Base-by-base conservation (phyloP, 2,797 vertebrate genomes). In the Tinamus major region DNA sequence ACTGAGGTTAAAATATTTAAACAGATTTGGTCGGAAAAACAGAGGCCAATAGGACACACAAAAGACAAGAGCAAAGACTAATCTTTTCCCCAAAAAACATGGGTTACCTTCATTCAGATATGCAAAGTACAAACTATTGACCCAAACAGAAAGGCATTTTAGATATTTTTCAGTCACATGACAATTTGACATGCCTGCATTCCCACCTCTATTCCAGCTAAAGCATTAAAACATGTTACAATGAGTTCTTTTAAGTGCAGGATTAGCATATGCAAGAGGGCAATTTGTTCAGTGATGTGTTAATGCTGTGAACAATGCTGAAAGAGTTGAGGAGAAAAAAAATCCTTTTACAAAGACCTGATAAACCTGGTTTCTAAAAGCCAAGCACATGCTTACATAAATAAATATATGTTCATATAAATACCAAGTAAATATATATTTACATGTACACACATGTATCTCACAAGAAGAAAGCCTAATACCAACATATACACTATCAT, bases 211-310 rank as follows among this genome's bases (percentile, higher is more conserved):
- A 81, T 97, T 97, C 92, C 78, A 97, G 97, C 97, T 97, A 98
- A 97, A 97, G 98, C 98, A 98, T 98, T 98, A 98, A 98, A 98
- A 97, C 69, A 63, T 78, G 95, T 97, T 98, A 99, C 98, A 99
- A 98, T 98, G 98, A 98, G 98, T 97, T 98, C 98, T 98, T 99
- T 98, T 98, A 98, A 98, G 97, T 96, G 97, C 92, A 80, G 95
- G 98, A 99, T 99, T 98, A 98, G 98, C 98, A 97, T 98, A 98
- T 97, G 97, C 97, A 98, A 97, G 97, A 97, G 96, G 96, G 97
- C 98, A 99, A 98, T 99, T 98, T 99, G 98, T 98, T 99, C 98
- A 99, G 96, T 98, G 98, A 98, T 98, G 98, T 98, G 98, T 99
- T 99, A 98, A 98, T 98, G 97, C 97, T 94, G 95, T 94, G 98